phyloP scores from a whole-genome alignment of 2,797 vertebrate genomes.

The Geotrypetes seraphini region DNA sequence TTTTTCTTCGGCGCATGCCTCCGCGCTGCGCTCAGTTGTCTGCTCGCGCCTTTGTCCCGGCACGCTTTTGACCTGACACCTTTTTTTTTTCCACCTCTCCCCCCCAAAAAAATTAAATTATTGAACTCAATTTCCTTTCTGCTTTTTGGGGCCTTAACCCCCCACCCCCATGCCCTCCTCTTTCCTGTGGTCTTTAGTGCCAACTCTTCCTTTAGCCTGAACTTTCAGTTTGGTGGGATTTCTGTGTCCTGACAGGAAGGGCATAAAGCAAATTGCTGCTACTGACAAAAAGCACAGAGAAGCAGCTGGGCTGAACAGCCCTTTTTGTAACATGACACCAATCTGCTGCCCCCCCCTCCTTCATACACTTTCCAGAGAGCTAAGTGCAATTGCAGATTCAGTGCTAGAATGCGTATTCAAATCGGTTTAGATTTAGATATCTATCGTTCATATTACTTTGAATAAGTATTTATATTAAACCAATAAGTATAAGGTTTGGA shows the following conservation, averaged over 20 bases:
- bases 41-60: too few relatives aligned
- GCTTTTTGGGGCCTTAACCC: slow-evolving; percentile 11
- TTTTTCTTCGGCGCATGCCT: too few relatives aligned
- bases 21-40: too few relatives aligned
- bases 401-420: too few relatives aligned
- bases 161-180: slow-evolving; percentile 16
- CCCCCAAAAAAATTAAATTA: slow-evolving; percentile 8
- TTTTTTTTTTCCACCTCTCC: neutral
- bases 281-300: slow-evolving; percentile 29
- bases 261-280: slow-evolving; percentile 31
- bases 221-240: slow-evolving; percentile 31
- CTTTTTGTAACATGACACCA: slow-evolving; percentile 31
- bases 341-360: slow-evolving; percentile 27
- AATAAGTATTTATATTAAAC: too few relatives aligned
- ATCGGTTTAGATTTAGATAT: too few relatives aligned
- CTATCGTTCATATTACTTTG: too few relatives aligned
- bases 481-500: too few relatives aligned
- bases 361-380: slow-evolving; percentile 31
- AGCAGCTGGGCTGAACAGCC: slow-evolving; percentile 25
- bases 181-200: too few relatives aligned
- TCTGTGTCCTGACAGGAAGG: slow-evolving; percentile 27
- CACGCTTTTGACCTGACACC: too few relatives aligned
- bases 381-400: slow-evolving; percentile 12
- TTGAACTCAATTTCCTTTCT: neutral
- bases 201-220: slow-evolving; percentile 18